Evolutionary conservation across 2,888 invertebrate species (phyloP).

Genomic region (Conistra vaccinii): DNA sequence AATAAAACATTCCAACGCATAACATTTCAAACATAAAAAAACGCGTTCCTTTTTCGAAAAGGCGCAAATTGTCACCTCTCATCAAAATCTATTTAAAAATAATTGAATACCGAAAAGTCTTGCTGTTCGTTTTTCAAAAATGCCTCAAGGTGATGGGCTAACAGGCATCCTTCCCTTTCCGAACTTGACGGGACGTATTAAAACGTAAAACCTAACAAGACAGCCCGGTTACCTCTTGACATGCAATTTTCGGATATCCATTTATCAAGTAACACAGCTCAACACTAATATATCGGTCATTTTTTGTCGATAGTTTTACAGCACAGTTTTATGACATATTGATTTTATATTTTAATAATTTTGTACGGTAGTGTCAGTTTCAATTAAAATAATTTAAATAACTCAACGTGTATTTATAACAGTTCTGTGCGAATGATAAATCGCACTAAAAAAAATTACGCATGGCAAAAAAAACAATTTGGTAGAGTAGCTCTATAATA

Average conservation of each 20-base stretch:
- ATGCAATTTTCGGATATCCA: slow-evolving; percentile 88
- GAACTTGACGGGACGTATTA: slow-evolving; percentile 84
- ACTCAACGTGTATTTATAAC: slow-evolving; percentile 45
- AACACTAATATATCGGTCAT: slow-evolving; percentile 70
- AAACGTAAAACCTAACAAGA: slow-evolving; percentile 84
- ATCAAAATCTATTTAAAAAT: slow-evolving; percentile 52
- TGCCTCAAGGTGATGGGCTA: slow-evolving; percentile 81
- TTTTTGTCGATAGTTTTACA: slow-evolving; percentile 73
- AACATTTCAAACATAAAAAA: neutral
- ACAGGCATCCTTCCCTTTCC: slow-evolving; percentile 74
- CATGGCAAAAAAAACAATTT: slow-evolving; percentile 21
- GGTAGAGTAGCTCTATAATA: slow-evolving; percentile 22
- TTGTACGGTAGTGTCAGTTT: slow-evolving; percentile 60
- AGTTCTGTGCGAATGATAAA: slow-evolving; percentile 56
- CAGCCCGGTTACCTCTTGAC: slow-evolving; percentile 87
- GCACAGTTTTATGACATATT: slow-evolving; percentile 59
- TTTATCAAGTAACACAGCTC: slow-evolving; percentile 80
- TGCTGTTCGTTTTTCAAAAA: slow-evolving; percentile 58
- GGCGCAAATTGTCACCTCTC: slow-evolving; percentile 39
- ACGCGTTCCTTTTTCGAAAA: neutral
- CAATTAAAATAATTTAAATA: slow-evolving; percentile 62
- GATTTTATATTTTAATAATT: slow-evolving; percentile 56
- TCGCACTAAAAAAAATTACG: slow-evolving; percentile 32
- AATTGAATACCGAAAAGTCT: slow-evolving; percentile 61
- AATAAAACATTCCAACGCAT: slow-evolving; percentile 9